Evolutionary conservation across 2,888 invertebrate species (phyloP).

Genomic region (Pinctada fucata): DNA sequence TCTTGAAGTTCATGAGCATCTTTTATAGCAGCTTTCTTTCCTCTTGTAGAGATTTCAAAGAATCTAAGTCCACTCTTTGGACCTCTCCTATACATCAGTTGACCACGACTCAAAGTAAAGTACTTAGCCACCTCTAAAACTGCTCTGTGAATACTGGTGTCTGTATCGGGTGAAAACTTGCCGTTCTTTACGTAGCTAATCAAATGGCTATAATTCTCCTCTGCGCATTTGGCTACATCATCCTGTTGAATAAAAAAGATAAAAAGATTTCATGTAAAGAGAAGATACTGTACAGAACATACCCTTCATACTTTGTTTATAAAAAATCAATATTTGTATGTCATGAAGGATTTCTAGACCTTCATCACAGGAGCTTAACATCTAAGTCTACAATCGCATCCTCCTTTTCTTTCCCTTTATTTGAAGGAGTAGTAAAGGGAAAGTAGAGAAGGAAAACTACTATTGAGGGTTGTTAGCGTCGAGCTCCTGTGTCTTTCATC

Average conservation of each 20-base stretch:
- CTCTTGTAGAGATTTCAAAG: slow-evolving; percentile 33
- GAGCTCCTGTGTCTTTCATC: too few relatives aligned
- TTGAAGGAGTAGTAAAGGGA: too few relatives aligned
- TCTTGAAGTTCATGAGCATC: slow-evolving; percentile 41
- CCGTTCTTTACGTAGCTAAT: slow-evolving; percentile 49
- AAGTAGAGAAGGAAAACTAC: too few relatives aligned
- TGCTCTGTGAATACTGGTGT: slow-evolving; percentile 26
- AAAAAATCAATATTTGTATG: too few relatives aligned
- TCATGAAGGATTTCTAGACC: too few relatives aligned
- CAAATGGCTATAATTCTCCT: slow-evolving; percentile 47
- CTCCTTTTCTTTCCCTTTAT: too few relatives aligned
- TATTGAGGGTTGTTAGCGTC: too few relatives aligned
- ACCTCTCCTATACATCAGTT: slow-evolving; percentile 43
- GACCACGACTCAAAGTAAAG: slow-evolving; percentile 45
- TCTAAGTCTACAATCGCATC: too few relatives aligned
- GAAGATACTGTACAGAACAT: too few relatives aligned
- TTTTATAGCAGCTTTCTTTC: slow-evolving; percentile 49
- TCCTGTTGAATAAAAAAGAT: slow-evolving; percentile 23
- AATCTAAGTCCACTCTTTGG: slow-evolving; percentile 22
- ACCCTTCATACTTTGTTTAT: too few relatives aligned
- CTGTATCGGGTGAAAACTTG: slow-evolving; percentile 35
- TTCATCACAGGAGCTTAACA: too few relatives aligned
- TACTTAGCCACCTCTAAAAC: slow-evolving; percentile 47
- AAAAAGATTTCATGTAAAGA: not conserved
- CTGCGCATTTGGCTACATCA: slow-evolving; percentile 35